Evolutionary conservation across 1,140 invertebrate genomes (phyloP).

Genomic region (Drosophila repletoides): DNA sequence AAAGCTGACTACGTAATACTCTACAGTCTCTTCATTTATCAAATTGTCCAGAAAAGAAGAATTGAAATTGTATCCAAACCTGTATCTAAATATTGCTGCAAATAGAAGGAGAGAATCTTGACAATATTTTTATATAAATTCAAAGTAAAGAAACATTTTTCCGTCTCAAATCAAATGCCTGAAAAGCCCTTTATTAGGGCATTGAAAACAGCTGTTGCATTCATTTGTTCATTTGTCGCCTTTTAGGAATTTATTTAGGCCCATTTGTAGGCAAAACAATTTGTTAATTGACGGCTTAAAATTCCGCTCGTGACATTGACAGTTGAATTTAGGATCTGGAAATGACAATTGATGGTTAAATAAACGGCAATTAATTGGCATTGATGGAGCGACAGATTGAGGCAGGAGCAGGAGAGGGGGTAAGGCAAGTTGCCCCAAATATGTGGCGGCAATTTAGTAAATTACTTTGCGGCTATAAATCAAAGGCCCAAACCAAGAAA

Average conservation of each 20-base stretch:
- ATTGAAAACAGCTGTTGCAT: background rate
- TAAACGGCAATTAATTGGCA: slow-evolving; percentile 72
- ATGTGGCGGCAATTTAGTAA: slow-evolving; percentile 40
- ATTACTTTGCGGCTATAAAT: slow-evolving; percentile 65
- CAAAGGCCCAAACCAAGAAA: slow-evolving; percentile 36
- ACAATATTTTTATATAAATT: no score
- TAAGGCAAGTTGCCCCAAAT: background rate
- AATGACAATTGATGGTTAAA: slow-evolving; percentile 67
- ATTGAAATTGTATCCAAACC: no score
- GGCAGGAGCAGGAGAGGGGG: background rate
- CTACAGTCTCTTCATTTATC: no score
- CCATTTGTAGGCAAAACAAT: slow-evolving; percentile 19
- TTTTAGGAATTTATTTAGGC: background rate
- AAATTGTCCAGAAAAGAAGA: no score
- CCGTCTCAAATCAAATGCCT: background rate
- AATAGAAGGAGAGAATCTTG: no score
- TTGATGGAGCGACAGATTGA: slow-evolving; percentile 50
- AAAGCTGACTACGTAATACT: no score
- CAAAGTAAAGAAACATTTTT: no score
- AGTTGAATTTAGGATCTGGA: slow-evolving; percentile 26
- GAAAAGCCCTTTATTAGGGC: background rate
- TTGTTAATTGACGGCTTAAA: slow-evolving; percentile 41
- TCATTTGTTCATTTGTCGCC: no score
- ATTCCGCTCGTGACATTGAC: slow-evolving; percentile 24
- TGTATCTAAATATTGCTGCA: no score